Evolutionary conservation across 2,113 vertebrate species (phyloP), one percentile per base, ranked within the genome.

Genomic region (Eretmochelys imbricata): DNA sequence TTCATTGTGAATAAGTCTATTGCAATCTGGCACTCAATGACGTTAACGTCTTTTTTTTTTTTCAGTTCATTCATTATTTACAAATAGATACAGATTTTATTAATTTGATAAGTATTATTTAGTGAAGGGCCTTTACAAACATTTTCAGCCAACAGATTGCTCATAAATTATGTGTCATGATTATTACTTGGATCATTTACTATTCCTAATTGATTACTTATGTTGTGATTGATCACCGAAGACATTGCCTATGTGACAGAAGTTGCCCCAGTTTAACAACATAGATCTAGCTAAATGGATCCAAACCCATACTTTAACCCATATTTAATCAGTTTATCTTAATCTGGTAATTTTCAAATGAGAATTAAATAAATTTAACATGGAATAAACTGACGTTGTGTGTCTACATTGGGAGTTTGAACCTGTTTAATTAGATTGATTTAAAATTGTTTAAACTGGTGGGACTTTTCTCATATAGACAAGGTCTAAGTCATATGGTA

Each of bases 331-430:
- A 95, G 31, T 89, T 85, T 57, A 88, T 22, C 46, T 89, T 91
- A 65, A 14, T 65, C 93, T 89, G 22, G 89, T 62, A 62, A 89
- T 46, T 94, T 95, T 91, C 90, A 25, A 69, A 89, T 82, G 89
- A 72, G 94, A 96, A 95, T 93, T 85, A 96, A 96, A 85, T 35
- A 10, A 59, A 85, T 88, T 93, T 76, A 91, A 95, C 55, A 57
- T 72, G 82, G 90, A 96, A 81, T 25, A 86, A 55, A 46, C 48
- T 81, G 75, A 91, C n/a, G 12, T 14, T 94, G 93, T 86, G 10
- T 88, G 91, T 89, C 90, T 89, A 53, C 80, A 53, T 93, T 91
- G 93, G 84, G 24, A 97, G 19, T 29, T 27, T 96, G 90, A 91
- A 93, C 62, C 76, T 89, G 85, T 93, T 88, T 94, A 95, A 91